Percentiles rank a stretch among this genome's conserved stretches.
Evolutionary conservation across 2,113 vertebrate genomes (phyloP).

Genomic region (Callionymus lyra): DNA sequence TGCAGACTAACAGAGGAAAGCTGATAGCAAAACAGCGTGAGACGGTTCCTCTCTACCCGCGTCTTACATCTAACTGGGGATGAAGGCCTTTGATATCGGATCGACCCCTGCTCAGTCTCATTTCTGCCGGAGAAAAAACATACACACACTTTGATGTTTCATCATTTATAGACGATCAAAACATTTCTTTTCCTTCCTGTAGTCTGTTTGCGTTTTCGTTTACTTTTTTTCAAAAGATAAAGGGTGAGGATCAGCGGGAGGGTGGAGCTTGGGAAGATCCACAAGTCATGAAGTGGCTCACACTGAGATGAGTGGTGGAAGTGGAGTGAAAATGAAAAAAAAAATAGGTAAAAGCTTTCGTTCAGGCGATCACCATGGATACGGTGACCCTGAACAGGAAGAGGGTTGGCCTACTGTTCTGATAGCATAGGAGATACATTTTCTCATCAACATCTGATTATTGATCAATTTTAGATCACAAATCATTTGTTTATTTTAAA

Average conservation of each 20-base stretch:
- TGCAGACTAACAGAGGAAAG: conserved; percentile 43
- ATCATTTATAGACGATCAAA: conserved; percentile 49
- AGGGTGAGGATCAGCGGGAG: conserved; percentile 26
- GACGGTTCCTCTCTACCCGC: conserved; percentile 33
- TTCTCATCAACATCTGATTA: conserved; percentile 18
- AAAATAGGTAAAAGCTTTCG: conserved; percentile 54
- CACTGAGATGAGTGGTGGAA: conserved; percentile 46
- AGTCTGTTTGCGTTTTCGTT: conserved; percentile 27
- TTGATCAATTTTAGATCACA: not conserved
- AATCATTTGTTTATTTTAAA: conserved; percentile 6
- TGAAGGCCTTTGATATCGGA: conserved; percentile 51
- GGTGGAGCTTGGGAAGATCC: conserved; percentile 1
- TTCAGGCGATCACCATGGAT: conserved; percentile 58
- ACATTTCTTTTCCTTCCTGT: conserved; percentile 30
- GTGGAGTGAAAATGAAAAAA: conserved; percentile 45
- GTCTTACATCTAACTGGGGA: conserved; percentile 38
- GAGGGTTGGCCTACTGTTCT: conserved; percentile 20
- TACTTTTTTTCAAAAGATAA: conserved; percentile 42
- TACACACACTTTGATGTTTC: conserved; percentile 42
- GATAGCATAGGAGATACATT: conserved; percentile 2
- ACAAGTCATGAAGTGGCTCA: conserved; percentile 44
- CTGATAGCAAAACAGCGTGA: conserved; percentile 51
- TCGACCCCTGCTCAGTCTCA: conserved; percentile 40
- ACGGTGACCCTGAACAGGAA: conserved; percentile 62
- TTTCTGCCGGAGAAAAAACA: conserved; percentile 37